These are phyloP conservation scores for Epicauta chinensis DNA, from an alignment of 1,140 invertebrate genomes.

Conservation along the genomic window DNA sequence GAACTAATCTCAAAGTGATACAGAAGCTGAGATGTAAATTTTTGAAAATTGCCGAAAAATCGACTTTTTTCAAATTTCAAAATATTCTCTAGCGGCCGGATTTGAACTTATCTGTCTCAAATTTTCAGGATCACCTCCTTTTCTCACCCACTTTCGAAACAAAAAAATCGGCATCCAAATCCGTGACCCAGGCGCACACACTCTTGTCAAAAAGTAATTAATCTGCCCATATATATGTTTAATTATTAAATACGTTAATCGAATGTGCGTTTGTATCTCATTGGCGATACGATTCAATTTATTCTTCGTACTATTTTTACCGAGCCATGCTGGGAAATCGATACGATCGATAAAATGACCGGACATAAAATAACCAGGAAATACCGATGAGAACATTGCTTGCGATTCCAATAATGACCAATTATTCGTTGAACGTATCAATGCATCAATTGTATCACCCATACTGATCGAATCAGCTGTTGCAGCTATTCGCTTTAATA, in stretches of 20 bases:
- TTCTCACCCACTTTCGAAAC: too few species aligned
- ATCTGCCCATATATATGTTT: too few species aligned
- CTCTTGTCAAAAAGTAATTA: too few species aligned
- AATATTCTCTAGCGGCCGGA: too few species aligned
- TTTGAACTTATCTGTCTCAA: too few species aligned
- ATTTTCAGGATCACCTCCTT: too few species aligned
- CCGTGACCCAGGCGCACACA: too few species aligned
- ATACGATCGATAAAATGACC: constrained; percentile 71
- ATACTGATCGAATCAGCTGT: constrained; percentile 78
- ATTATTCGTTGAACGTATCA: constrained; percentile 68
- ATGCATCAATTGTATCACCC: constrained; percentile 79
- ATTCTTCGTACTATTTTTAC: constrained; percentile 80
- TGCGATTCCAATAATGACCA: constrained; percentile 91
- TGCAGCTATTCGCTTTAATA: constrained; percentile 60
- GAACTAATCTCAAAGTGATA: too few species aligned
- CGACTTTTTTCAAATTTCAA: too few species aligned
- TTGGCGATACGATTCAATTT: constrained; percentile 79
- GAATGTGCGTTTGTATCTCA: constrained; percentile 76
- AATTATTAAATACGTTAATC: constrained; percentile 56
- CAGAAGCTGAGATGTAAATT: too few species aligned
- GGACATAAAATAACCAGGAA: constrained; percentile 80
- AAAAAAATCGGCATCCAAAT: too few species aligned
- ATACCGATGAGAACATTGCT: constrained; percentile 85
- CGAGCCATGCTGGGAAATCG: constrained; percentile 92
- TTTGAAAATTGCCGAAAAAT: too few species aligned